Evolutionary conservation across 1,140 invertebrate species (phyloP).

Genomic region (Hermatobates lingyangjiaoensis): DNA sequence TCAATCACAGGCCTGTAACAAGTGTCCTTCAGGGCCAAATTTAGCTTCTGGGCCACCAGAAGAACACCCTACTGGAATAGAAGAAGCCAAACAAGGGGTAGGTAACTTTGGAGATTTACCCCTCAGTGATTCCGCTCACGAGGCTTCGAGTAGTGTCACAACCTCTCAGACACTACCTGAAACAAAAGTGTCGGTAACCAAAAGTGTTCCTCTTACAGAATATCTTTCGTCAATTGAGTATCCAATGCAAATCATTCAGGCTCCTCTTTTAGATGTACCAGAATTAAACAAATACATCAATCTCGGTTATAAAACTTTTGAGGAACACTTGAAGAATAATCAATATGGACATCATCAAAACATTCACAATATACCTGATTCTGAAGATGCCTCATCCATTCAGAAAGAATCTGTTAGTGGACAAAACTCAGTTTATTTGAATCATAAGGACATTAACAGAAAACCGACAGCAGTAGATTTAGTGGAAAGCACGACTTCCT

Average conservation of each 20-base stretch:
- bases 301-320: constrained; percentile 12
- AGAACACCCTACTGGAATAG: not conserved
- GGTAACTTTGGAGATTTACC: constrained; percentile 11
- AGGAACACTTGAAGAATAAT: constrained; percentile 4
- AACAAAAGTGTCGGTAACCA: constrained; percentile 11
- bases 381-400: constrained; percentile 6
- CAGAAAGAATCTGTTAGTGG: not conserved
- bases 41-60: not conserved
- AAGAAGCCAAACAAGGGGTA: constrained; percentile 4
- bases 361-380: constrained; percentile 4
- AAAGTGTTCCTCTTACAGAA: constrained; percentile 18
- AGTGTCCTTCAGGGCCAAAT: constrained; percentile 10
- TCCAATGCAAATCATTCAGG: constrained; percentile 19
- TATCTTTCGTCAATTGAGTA: constrained; percentile 19
- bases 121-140: constrained; percentile 10
- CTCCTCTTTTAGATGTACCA: constrained; percentile 16
- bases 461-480: too few species aligned
- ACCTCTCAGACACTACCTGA: not conserved
- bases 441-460: too few species aligned
- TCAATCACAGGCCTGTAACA: constrained; percentile 1
- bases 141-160: constrained; percentile 8
- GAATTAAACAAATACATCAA: constrained; percentile 15
- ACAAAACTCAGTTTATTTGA: not conserved
- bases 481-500: not conserved
- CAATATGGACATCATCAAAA: not conserved